Conservation (phyloP, 2,888 invertebrate genomes). For the Metellina segmentata region DNA sequence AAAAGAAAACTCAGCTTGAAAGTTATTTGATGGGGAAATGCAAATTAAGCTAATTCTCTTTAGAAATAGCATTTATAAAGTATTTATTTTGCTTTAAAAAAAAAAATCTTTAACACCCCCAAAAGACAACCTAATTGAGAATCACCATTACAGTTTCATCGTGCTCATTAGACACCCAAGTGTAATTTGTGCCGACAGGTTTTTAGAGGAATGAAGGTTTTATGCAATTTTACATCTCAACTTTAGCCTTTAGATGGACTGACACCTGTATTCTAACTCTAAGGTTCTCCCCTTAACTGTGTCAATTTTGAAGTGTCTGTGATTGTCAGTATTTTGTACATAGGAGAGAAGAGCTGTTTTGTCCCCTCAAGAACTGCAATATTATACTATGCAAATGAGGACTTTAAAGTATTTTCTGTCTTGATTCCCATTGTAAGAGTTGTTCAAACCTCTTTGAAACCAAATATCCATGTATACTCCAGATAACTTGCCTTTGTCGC, state of each 20-base stretch:
- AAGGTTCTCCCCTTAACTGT: background rate
- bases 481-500: constrained; percentile 72
- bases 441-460: constrained; percentile 52
- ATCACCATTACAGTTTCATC: background rate
- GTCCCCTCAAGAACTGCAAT: background rate
- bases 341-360: constrained; percentile 17
- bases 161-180: background rate
- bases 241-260: background rate
- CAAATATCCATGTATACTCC: constrained; percentile 66
- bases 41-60: too few species aligned
- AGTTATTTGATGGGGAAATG: too few species aligned
- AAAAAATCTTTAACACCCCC: too few species aligned
- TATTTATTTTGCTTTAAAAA: too few species aligned
- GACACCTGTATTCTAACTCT: background rate
- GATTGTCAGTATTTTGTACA: constrained; percentile 45
- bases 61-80: too few species aligned
- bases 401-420: constrained; percentile 19
- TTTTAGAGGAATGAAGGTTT: background rate
- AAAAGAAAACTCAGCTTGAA: too few species aligned
- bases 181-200: background rate
- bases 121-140: background rate
- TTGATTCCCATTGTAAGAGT: constrained; percentile 29
- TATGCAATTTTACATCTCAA: background rate
- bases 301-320: constrained; percentile 21
- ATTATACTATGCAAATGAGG: background rate